Conservation (phyloP, 2,888 invertebrate genomes). For the Sinodicranocentrus sp. region DNA sequence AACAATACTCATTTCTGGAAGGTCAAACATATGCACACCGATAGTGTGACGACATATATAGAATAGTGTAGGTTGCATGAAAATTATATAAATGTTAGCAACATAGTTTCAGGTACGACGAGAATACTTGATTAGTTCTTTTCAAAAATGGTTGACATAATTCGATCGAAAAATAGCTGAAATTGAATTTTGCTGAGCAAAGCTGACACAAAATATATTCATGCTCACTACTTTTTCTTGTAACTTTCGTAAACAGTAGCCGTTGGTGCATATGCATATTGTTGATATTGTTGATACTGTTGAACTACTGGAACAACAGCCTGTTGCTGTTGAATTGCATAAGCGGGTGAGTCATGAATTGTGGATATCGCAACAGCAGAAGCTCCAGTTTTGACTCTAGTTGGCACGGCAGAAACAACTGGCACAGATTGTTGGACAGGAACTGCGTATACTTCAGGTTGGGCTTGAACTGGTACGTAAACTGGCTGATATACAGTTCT, state of each 20-base stretch:
- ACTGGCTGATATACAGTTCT: conserved; percentile 57
- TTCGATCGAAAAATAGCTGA: no score
- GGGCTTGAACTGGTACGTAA: conserved; percentile 38
- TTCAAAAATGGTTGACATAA: no score
- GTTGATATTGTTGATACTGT: conserved; percentile 10
- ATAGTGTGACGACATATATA: no score
- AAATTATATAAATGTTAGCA: no score
- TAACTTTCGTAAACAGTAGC: conserved; percentile 8
- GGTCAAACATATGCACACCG: no score
- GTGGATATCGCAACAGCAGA: conserved; percentile 44
- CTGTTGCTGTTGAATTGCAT: conserved; percentile 39
- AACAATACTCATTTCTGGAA: no score
- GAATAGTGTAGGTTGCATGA: no score
- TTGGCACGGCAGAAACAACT: conserved; percentile 33
- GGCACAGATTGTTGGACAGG: conserved; percentile 5
- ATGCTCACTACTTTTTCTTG: conserved; percentile 26
- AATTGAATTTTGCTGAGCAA: no score
- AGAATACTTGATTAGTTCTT: no score
- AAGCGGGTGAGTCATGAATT: conserved; percentile 36
- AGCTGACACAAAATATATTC: no score
- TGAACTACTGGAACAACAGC: conserved; percentile 32
- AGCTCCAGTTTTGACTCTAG: conserved; percentile 35
- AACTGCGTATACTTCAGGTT: not conserved
- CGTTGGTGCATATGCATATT: not conserved
- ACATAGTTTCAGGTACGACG: no score